Evolutionary conservation across 2,113 vertebrate genomes (phyloP), one percentile per base, ranked within the genome.

Genomic region (Herpailurus yagouaroundi): DNA sequence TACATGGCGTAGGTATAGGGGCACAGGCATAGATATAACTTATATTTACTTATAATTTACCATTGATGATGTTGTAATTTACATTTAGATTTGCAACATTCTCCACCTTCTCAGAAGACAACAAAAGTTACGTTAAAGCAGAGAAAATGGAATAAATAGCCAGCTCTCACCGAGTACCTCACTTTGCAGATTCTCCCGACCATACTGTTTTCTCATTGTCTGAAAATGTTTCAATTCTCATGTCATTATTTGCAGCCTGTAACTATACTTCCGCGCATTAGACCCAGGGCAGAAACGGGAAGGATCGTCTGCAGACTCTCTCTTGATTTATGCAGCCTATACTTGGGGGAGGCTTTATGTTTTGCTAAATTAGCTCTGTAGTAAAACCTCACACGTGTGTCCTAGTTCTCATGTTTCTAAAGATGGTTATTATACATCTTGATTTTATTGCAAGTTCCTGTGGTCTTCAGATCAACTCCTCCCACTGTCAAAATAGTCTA

Each of bases 1-100:
- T 12, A 12, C 2, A 7, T 64, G 27, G 27, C n/a, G 0, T 29
- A 0, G 3, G 1, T 5, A 16, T 50, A 52, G 14, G 2, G 27
- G 7, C 3, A 1, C n/a, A 12, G 0, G 2, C 4, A 19, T 4
- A 74, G 0, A 15, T n/a, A 55, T 14, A 55, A 66, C 16, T 45
- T 16, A 11, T 29, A 45, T 4, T 4, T 27, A 27, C n/a, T 48
- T 48, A 18, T 19, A 29, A 38, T 66, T 66, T 11, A 33, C 13
- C 3, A 8, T 33, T 38, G 21, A 45, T 5, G 0, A 0, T 25
- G 29, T 36, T 18, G 27, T 10, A 3, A 33, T 36, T 36, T 36
- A 38, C n/a, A 1, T 31, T 74, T 50, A 19, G 3, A 63, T 33
- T 38, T 77, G 25, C 48, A 8, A 6, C 55, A 33, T 73, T 52